Conservation (phyloP, 2,888 invertebrate species). For the Cosmorhoe ocellata region DNA sequence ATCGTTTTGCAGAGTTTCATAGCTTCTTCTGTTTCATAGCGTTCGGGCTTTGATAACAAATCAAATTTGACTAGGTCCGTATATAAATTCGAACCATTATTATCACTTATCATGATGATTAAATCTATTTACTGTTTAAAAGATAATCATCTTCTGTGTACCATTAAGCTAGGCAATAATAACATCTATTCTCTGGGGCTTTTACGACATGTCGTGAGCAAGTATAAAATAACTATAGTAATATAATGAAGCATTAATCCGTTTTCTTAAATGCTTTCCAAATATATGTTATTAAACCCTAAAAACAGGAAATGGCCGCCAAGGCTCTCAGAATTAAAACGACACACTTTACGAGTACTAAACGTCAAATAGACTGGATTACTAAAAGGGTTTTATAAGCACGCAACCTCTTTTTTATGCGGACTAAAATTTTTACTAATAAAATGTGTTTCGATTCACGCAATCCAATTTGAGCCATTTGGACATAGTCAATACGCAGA, state of each 20-base stretch:
- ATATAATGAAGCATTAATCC: slow-evolving; percentile 20
- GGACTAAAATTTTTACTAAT: slow-evolving; percentile 41
- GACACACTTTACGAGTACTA: slow-evolving; percentile 40
- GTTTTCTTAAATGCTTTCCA: slow-evolving; percentile 34
- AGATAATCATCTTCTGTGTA: slow-evolving; percentile 60
- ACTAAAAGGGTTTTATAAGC: slow-evolving; percentile 45
- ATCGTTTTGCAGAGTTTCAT: too few relatives aligned
- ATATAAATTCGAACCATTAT: too few relatives aligned
- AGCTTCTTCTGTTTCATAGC: too few relatives aligned
- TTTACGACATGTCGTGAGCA: slow-evolving; percentile 53
- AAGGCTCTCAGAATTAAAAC: slow-evolving; percentile 39
- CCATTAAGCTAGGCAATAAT: slow-evolving; percentile 52
- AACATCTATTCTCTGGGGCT: slow-evolving; percentile 50
- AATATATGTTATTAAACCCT: slow-evolving; percentile 45
- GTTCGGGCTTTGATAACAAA: too few relatives aligned
- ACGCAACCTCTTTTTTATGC: slow-evolving; percentile 41
- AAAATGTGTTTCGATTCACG: slow-evolving; percentile 30
- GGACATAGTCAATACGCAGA: background rate
- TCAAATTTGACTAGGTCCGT: too few relatives aligned
- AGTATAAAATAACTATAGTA: slow-evolving; percentile 50
- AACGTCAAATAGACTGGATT: slow-evolving; percentile 40
- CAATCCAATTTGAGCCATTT: slow-evolving; percentile 31
- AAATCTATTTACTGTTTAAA: slow-evolving; percentile 41
- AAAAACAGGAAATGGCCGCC: slow-evolving; percentile 31
- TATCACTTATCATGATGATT: too few relatives aligned